Base-by-base conservation (phyloP, 2,888 invertebrate species). In the Eudasyphora cyanicolor region DNA sequence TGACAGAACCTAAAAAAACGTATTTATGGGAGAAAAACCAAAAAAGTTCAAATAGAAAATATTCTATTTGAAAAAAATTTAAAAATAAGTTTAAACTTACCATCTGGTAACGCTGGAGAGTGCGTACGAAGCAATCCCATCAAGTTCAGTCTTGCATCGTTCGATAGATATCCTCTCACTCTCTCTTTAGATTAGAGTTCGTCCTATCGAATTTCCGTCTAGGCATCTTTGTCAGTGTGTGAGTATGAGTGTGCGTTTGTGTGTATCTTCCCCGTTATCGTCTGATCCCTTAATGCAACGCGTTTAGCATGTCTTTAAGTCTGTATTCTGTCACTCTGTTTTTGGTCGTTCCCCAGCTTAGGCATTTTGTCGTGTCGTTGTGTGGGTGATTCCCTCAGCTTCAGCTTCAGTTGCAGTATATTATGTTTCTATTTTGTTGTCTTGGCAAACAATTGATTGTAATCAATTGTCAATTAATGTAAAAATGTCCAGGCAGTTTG, bases 401-500 rank as follows among this genome's bases (percentile, higher is more conserved):
- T 1, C 10, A 38, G 49, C 17, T 17, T 49, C 17, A n/a, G n/a
- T n/a, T n/a, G n/a, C n/a, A n/a, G 24, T 24, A 19, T 2, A 42
- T 45, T 45, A 14, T 29, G 51, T 45, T 69, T 32, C 29, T 10
- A 5, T 42, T 29, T 12, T 24, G 8, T 64, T 62, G 19, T 27
- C 17, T 49, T 84, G 81, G 71, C 81, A 76, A 60, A 64, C 49
- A 76, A 78, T 81, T 73, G 84, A 76, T 78, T 81, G 49, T 73
- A 76, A 81, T 81, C 80, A 84, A 84, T 81, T 81, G 84, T 78
- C 84, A 76, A 73, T 84, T 84, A 84, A 73, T 42, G 64, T 70
- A 64, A 62, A 84, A 81, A 78, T 78, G 71, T 32, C 42, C 78
- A 38, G 49, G 67, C 78, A 78, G 38, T 73, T 84, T 78, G 32